These are phyloP conservation scores for Platycnemis pennipes DNA, from an alignment of 2,888 invertebrate species.

Conservation along the genomic window DNA sequence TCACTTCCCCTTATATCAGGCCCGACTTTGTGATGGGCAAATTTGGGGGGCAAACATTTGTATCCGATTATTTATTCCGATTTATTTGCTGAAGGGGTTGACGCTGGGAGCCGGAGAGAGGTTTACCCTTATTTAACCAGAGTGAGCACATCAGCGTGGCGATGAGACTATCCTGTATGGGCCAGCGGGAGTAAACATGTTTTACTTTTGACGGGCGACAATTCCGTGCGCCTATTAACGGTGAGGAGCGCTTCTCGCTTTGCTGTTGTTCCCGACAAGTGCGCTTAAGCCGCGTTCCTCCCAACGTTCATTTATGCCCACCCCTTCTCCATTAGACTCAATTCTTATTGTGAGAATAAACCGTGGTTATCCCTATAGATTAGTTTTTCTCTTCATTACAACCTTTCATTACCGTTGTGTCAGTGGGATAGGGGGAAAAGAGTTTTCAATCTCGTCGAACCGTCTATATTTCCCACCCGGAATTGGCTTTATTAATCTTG, in stretches of 20 bases:
- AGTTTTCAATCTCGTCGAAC: too few species aligned
- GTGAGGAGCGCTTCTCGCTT: not conserved
- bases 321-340: not conserved
- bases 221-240: not conserved
- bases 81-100: not conserved
- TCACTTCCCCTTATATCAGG: not conserved
- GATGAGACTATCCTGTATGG: not conserved
- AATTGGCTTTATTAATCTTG: too few species aligned
- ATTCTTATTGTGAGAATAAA: too few species aligned
- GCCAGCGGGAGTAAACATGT: not conserved
- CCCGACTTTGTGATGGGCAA: not conserved
- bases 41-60: slow-evolving; percentile 13
- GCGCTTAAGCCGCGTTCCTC: not conserved
- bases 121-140: not conserved
- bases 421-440: too few species aligned
- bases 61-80: slow-evolving; percentile 32
- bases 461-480: too few species aligned
- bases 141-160: not conserved
- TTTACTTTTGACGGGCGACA: not conserved
- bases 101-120: not conserved
- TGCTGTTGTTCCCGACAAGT: not conserved
- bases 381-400: too few species aligned
- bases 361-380: too few species aligned
- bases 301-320: not conserved
- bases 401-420: too few species aligned